Conservation (phyloP, 2,888 invertebrate species). For the Tetramorium bicarinatum region DNA sequence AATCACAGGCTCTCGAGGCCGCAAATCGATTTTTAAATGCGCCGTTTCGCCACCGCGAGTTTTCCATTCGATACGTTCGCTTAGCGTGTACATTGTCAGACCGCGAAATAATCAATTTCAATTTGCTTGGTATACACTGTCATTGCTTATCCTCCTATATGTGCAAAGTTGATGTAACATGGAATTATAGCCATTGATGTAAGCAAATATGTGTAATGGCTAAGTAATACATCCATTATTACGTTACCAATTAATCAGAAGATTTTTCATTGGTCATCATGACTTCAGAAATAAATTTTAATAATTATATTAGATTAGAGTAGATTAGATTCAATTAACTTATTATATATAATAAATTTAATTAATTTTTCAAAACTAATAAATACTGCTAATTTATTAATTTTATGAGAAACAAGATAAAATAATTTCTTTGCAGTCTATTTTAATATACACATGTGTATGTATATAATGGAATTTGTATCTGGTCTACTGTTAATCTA, state of each 20-base stretch:
- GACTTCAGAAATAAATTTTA: not conserved
- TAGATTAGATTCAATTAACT: not conserved
- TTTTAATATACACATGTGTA: not conserved
- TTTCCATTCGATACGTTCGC: constrained; percentile 61
- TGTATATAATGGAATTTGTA: not conserved
- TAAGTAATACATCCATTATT: not conserved
- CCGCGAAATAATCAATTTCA: constrained; percentile 43
- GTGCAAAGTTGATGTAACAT: not conserved
- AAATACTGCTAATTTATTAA: not conserved
- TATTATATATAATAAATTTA: not conserved
- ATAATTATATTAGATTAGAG: not conserved
- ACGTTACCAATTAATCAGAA: not conserved
- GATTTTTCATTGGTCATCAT: not conserved
- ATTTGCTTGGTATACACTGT: not conserved
- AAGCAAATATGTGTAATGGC: not conserved
- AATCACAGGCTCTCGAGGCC: constrained; percentile 77
- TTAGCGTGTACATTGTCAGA: constrained; percentile 25
- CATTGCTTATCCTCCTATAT: not conserved
- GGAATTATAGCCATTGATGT: not conserved
- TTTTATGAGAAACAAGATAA: not conserved
- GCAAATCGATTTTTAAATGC: constrained; percentile 77
- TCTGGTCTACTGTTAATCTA: not conserved
- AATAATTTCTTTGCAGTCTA: not conserved
- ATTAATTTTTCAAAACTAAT: not conserved
- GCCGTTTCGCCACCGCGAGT: constrained; percentile 70